Evolutionary conservation across 2,888 invertebrate genomes (phyloP).

Genomic region (Cacoxenus indagator): DNA sequence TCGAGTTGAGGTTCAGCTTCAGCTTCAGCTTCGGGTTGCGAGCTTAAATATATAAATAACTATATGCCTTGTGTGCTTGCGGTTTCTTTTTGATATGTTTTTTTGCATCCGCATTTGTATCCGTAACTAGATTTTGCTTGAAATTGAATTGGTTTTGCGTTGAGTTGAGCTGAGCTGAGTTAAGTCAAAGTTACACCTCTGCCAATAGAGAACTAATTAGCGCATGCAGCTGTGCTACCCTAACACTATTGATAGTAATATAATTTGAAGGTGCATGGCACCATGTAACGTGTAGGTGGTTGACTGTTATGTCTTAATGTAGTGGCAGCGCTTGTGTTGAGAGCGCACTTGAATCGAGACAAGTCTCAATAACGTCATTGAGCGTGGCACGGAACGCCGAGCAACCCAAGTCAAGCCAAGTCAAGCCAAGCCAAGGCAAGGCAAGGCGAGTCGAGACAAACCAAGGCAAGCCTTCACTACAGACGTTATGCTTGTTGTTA

Average conservation of each 20-base stretch:
- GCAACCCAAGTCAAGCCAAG: neutral
- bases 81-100: neutral
- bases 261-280: neutral
- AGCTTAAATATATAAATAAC: neutral
- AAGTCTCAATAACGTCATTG: neutral
- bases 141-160: constrained; percentile 26
- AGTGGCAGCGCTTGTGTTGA: neutral
- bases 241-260: neutral
- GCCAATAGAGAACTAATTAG: neutral
- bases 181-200: neutral
- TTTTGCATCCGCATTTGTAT: constrained; percentile 20
- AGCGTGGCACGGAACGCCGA: neutral
- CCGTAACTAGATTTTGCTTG: constrained; percentile 9
- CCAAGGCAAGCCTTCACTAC: constrained; percentile 1
- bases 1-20: too few species aligned
- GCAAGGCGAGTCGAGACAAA: neutral
- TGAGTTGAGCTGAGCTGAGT: neutral
- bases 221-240: neutral
- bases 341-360: constrained; percentile 1
- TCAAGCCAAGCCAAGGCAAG: neutral
- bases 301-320: neutral
- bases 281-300: neutral
- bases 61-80: neutral
- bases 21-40: neutral
- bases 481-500: constrained; percentile 10